phyloP scores from a whole-genome alignment of 1,140 invertebrate species.

The Ceratosolen solmsi region DNA sequence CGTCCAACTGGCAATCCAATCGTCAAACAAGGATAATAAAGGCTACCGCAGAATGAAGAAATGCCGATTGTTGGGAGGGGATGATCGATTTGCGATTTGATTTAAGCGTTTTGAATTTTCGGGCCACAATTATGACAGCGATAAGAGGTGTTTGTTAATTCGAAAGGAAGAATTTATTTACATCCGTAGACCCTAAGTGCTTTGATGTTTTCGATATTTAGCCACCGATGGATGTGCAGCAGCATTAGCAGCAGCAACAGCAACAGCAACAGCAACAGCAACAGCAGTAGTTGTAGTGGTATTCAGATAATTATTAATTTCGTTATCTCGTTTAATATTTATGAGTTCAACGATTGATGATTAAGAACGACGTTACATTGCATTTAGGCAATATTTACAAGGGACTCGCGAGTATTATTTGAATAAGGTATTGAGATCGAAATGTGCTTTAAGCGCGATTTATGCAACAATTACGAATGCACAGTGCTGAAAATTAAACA shows the following conservation, averaged over 20 bases:
- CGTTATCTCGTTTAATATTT: neutral
- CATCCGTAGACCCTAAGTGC: neutral
- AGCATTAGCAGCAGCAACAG: no score
- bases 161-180: constrained; percentile 7
- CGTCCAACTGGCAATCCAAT: constrained; percentile 8
- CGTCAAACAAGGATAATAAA: no score
- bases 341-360: neutral
- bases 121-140: constrained; percentile 19
- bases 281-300: no score
- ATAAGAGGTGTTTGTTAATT: neutral
- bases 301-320: neutral
- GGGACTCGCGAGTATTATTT: neutral
- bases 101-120: constrained; percentile 21
- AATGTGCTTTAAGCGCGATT: neutral
- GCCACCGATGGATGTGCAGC: neutral
- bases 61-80: neutral
- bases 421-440: neutral
- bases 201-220: neutral
- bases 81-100: constrained; percentile 37
- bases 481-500: neutral
- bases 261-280: no score
- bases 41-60: constrained; percentile 19
- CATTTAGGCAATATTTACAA: neutral
- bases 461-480: no score
- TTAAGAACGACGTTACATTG: neutral